Base-by-base conservation (phyloP, 2,797 vertebrate genomes). In the Neostethus bicornis region DNA sequence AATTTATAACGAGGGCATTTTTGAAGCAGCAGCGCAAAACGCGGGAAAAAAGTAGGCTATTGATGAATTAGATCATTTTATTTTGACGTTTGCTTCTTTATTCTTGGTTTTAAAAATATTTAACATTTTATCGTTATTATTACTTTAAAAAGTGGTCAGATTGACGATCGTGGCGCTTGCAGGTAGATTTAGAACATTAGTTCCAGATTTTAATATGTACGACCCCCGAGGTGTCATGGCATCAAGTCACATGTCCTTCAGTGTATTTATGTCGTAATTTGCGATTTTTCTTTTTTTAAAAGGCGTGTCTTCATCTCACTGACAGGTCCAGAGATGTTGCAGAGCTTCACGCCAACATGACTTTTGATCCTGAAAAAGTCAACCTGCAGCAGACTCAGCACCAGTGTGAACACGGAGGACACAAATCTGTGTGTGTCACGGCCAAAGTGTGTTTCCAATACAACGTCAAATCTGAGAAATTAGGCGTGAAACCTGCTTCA, bases 291-390 rank as follows among this genome's bases (percentile, higher is more conserved):
- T 26, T 39, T 46, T 41, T 7, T 47, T 32, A 19, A 24, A 28
- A 13, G 37, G 6, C 14, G 10, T 46, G 3, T 31, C 4, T 51
- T 54, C 62, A 7, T 60, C 61, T 53, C 2, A 7, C 58, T 17
- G 6, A 42, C 73, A 96, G 97, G 97, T 95, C 96, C 76, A 94
- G 95, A 67, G 96, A 99, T 66, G 96, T 99, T 45, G 96, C 95
- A 24, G 93, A 95, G 70, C 92, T 99, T 53, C 90, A 66, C 47
- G 93, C 93, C 73, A 88, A 85, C 49, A 94, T 96, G 93, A 90
- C 81, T 4, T 98, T 98, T 66, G 61, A 87, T 8, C 93, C 94
- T 0, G 50, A 67, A 39, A 95, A 93, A 82, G 96, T 99, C 79
- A 97, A 96, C 78, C 92, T 98, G 59, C 93, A 98, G 70, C 93